Evolutionary conservation across 1,140 invertebrate genomes (phyloP).

Genomic region (Drosophila kikkawai): DNA sequence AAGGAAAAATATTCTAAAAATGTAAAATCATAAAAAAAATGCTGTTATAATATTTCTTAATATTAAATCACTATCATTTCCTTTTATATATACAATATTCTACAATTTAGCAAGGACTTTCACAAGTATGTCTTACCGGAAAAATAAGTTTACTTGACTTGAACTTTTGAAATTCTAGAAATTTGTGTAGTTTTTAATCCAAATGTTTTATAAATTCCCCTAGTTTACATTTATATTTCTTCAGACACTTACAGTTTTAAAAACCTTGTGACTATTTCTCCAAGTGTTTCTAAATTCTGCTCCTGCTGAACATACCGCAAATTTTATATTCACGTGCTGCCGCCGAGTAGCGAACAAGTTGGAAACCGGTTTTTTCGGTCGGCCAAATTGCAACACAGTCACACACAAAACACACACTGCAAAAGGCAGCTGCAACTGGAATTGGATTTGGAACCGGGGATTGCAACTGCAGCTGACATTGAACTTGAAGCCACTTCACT

Average conservation of each 20-base stretch:
- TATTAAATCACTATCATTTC: neutral
- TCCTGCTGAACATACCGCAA: slow-evolving; percentile 24
- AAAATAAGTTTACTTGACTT: neutral
- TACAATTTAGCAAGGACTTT: neutral
- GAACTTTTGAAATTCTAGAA: neutral
- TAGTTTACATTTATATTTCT: neutral
- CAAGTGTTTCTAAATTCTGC: slow-evolving; percentile 7
- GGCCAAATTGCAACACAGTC: slow-evolving; percentile 58
- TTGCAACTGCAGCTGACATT: slow-evolving; percentile 69
- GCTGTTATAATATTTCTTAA: neutral
- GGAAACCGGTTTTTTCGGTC: slow-evolving; percentile 60
- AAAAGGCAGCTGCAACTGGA: slow-evolving; percentile 54
- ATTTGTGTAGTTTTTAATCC: neutral
- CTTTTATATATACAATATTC: neutral
- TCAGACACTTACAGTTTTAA: neutral
- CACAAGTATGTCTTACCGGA: neutral
- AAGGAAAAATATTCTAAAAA: neutral
- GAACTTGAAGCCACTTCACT: slow-evolving; percentile 62
- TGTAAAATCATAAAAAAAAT: too few species aligned
- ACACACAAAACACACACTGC: slow-evolving; percentile 44
- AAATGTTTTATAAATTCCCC: neutral
- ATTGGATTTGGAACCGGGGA: slow-evolving; percentile 26
- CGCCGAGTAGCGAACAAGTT: slow-evolving; percentile 34
- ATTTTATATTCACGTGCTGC: slow-evolving; percentile 58
- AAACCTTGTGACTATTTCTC: neutral